These are phyloP conservation scores for Archivesica marissinica DNA, from an alignment of 1,140 invertebrate species.

Conservation along the genomic window DNA sequence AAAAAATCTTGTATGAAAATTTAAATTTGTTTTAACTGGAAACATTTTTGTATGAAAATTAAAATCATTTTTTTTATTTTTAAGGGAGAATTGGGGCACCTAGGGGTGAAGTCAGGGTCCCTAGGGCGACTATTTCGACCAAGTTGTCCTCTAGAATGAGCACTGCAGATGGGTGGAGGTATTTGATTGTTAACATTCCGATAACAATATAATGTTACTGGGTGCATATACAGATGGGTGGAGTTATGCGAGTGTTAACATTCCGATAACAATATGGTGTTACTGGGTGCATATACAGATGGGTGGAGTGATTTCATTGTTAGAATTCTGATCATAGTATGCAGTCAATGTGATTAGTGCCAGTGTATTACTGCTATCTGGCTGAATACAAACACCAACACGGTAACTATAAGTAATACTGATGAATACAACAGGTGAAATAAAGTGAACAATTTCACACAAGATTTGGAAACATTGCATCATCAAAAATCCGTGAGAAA, in stretches of 20 bases:
- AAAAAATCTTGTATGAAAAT: no score
- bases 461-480: no score
- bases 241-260: not conserved
- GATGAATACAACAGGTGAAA: slow-evolving; percentile 11
- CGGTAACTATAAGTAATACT: not conserved
- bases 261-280: not conserved
- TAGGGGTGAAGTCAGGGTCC: no score
- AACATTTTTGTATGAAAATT: no score
- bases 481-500: no score
- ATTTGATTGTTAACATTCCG: not conserved
- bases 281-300: no score
- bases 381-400: not conserved
- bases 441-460: not conserved
- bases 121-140: no score
- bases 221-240: no score
- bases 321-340: not conserved
- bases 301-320: not conserved
- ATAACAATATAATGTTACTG: not conserved
- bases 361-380: not conserved
- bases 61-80: no score
- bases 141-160: no score
- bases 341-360: not conserved
- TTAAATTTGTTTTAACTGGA: no score
- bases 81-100: no score
- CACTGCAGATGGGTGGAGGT: not conserved